Base-by-base conservation (phyloP, 2,888 invertebrate genomes). In the Platerodrilus igneus region DNA sequence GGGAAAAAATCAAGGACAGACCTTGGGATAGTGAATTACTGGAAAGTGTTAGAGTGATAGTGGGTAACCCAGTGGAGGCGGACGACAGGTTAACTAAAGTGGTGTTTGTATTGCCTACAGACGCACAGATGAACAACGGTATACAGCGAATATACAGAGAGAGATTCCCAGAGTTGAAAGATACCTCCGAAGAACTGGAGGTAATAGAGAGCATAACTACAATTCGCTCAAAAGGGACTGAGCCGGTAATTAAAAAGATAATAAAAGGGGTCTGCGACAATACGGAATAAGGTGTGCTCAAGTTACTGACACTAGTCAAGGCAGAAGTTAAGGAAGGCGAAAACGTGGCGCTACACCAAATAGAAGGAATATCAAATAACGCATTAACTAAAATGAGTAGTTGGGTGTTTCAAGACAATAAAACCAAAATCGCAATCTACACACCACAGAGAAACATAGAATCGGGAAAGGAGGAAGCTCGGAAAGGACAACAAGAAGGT, bases 171-270 rank as follows among this genome's bases (percentile, higher is more conserved):
- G 5, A 25, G 10, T 11, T 11, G n/a, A n/a, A n/a, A n/a, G n/a
- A n/a, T n/a, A n/a, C n/a, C n/a, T n/a, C n/a, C n/a, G n/a, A n/a
- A n/a, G 7, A 6, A 25, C 10, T 25, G 6, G 26, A 9, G 7
- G 26, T 25, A 6, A 25, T 25, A 25, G 7, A 25, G 6, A n/a
- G 26, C n/a, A 25, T 11, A 6, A 25, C 26, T 6, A 25, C n/a
- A 6, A 9, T 25, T 6, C 26, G 26, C 26, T 25, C 26, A 6
- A 6, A 25, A 8, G 26, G 7, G 7, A 6, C 6, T 6, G 26
- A 25, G 9, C 6, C 6, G 8, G 9, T 9, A 8, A 25, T 11
- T 6, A 6, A 25, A 11, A 25, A 25, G 9, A 9, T 25, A 25
- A 25, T 25, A 8, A 25, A 25, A 25, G 26, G 8, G 6, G 10